These are phyloP conservation scores for Megathymus violae DNA, from an alignment of 1,140 invertebrate species.

Conservation along the genomic window DNA sequence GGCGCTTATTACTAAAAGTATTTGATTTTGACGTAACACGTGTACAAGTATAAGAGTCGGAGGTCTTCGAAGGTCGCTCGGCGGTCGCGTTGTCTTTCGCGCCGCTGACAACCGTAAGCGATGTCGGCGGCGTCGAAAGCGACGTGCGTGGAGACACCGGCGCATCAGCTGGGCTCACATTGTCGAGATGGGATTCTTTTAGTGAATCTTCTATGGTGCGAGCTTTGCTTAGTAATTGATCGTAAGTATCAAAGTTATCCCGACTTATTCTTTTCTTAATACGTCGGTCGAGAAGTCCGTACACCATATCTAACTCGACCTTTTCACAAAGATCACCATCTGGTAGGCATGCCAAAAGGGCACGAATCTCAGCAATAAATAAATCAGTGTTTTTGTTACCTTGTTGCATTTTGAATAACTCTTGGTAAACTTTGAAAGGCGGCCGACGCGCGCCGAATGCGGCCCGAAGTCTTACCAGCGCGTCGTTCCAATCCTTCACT, in stretches of 20 bases:
- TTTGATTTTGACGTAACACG: not conserved
- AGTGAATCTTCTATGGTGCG: slow-evolving; percentile 4
- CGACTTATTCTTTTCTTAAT: slow-evolving; percentile 33
- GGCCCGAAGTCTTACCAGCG: slow-evolving; percentile 17
- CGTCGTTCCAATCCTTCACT: slow-evolving; percentile 33
- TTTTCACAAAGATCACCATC: slow-evolving; percentile 18
- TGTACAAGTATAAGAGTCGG: not conserved
- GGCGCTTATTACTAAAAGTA: not conserved
- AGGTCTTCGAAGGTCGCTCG: not conserved
- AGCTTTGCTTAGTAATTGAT: not conserved
- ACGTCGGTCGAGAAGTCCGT: slow-evolving; percentile 6
- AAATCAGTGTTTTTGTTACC: slow-evolving; percentile 19
- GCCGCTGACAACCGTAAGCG: not conserved
- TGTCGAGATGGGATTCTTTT: not conserved
- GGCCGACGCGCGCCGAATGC: slow-evolving; percentile 29
- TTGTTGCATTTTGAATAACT: slow-evolving; percentile 31
- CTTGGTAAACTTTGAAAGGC: slow-evolving; percentile 34
- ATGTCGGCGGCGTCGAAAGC: not conserved
- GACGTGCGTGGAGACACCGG: not conserved
- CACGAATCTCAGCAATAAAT: slow-evolving; percentile 20
- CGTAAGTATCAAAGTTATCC: not conserved
- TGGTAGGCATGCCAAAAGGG: slow-evolving; percentile 15
- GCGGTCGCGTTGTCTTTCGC: not conserved
- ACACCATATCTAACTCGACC: slow-evolving; percentile 31
- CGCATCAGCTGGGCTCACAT: not conserved